Evolutionary conservation across 2,888 invertebrate genomes (phyloP).

Genomic region (Mystacides longicornis): DNA sequence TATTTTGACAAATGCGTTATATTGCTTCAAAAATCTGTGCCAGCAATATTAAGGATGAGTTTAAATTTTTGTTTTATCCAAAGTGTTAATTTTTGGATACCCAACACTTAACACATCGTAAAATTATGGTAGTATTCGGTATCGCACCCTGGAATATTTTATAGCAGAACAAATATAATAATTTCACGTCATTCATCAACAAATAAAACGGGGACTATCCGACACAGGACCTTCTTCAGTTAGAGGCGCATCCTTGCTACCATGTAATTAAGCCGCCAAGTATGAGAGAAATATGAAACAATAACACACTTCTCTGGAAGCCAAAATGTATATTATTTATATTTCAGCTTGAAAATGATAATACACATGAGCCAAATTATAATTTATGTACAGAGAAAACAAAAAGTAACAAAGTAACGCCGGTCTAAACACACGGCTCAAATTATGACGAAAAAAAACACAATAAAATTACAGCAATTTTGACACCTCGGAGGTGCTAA

Average conservation of each 20-base stretch:
- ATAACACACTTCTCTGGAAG: too few species aligned
- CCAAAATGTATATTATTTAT: too few species aligned
- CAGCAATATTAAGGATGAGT: too few species aligned
- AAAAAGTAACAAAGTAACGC: not conserved
- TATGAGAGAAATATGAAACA: not conserved
- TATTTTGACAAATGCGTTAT: too few species aligned
- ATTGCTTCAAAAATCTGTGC: too few species aligned
- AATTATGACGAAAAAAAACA: constrained; percentile 3
- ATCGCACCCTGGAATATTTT: too few species aligned
- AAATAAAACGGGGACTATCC: too few species aligned
- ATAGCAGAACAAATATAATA: constrained; percentile 1
- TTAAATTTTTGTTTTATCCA: too few species aligned
- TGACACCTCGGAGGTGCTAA: constrained; percentile 52
- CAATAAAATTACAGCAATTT: constrained; percentile 48
- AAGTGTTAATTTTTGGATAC: too few species aligned
- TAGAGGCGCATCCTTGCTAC: not conserved
- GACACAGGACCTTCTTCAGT: not conserved
- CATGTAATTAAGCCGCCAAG: not conserved
- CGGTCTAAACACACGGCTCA: constrained; percentile 4
- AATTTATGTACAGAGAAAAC: not conserved
- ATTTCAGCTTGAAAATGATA: not conserved
- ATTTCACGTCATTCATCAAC: not conserved
- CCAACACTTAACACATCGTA: too few species aligned
- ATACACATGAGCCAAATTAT: not conserved
- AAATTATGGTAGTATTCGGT: not conserved